Conservation (phyloP, 2,113 vertebrate genomes). For the Microtus pennsylvanicus region DNA sequence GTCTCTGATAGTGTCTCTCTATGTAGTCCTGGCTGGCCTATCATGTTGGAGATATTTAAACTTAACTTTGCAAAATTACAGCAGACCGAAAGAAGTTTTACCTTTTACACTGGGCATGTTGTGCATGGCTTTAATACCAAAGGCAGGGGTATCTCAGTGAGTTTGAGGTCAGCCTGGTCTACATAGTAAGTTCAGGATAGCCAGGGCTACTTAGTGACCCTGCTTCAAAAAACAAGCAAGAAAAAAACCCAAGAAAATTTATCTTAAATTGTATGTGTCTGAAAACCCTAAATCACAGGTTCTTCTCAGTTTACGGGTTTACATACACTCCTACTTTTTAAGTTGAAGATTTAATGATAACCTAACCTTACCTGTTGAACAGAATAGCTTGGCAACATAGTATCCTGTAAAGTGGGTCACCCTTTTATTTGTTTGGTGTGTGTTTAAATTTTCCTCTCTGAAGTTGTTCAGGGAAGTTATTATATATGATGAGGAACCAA, state of each 20-base stretch:
- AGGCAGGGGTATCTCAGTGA: background rate
- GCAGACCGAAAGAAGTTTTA: background rate
- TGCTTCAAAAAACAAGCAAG: background rate
- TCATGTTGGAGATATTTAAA: background rate
- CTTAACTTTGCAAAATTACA: background rate
- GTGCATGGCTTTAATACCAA: background rate
- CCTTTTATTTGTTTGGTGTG: background rate
- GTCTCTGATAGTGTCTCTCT: too few relatives aligned
- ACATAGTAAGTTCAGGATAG: background rate
- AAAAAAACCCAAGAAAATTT: background rate
- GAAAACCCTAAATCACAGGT: background rate
- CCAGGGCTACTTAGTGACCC: background rate
- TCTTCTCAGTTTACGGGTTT: background rate
- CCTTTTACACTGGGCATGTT: background rate
- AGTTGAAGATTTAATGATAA: background rate
- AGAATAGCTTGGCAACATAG: background rate
- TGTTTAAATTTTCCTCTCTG: background rate
- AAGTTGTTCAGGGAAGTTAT: background rate
- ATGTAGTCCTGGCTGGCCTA: too few relatives aligned
- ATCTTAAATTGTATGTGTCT: background rate
- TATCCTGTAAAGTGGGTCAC: background rate
- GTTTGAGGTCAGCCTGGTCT: background rate
- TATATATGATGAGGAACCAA: background rate
- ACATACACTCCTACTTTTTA: background rate
- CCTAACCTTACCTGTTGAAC: background rate